Evolutionary conservation across 2,113 vertebrate genomes (phyloP).

Genomic region (Phodopus roborovskii): DNA sequence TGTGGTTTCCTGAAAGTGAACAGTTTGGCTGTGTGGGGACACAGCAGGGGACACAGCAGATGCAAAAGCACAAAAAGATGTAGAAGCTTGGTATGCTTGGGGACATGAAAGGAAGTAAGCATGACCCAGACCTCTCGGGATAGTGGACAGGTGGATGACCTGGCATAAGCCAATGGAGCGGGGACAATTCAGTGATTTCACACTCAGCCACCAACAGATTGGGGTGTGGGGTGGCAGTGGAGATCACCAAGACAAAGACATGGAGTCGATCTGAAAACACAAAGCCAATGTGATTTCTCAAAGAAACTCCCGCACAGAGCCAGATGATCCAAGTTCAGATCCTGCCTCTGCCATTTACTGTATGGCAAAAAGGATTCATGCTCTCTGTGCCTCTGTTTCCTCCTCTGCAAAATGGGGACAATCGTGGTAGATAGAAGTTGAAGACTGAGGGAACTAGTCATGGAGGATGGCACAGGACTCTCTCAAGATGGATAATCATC

Average conservation of each 20-base stretch:
- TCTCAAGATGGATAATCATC: no score
- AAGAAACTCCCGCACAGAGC: not conserved
- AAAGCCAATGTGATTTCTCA: not conserved
- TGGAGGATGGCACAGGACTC: not conserved
- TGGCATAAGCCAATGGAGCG: not conserved
- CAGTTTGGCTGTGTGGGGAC: not conserved
- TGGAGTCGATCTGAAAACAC: not conserved
- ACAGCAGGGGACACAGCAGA: not conserved
- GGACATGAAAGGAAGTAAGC: not conserved
- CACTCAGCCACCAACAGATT: no score
- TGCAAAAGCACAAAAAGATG: no score
- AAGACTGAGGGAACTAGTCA: not conserved
- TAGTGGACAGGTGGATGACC: not conserved
- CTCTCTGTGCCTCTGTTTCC: not conserved
- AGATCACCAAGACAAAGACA: not conserved
- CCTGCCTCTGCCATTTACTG: not conserved
- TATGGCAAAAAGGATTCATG: not conserved
- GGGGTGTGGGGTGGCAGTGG: no score
- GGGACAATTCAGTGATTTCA: not conserved
- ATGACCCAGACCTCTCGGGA: no score
- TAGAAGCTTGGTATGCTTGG: not conserved
- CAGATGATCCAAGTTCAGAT: not conserved
- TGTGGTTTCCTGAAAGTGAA: not conserved
- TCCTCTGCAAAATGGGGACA: not conserved
- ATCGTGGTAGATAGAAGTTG: no score